Evolutionary conservation across 2,797 vertebrate species (phyloP).

Genomic region (Aldrovandia affinis): DNA sequence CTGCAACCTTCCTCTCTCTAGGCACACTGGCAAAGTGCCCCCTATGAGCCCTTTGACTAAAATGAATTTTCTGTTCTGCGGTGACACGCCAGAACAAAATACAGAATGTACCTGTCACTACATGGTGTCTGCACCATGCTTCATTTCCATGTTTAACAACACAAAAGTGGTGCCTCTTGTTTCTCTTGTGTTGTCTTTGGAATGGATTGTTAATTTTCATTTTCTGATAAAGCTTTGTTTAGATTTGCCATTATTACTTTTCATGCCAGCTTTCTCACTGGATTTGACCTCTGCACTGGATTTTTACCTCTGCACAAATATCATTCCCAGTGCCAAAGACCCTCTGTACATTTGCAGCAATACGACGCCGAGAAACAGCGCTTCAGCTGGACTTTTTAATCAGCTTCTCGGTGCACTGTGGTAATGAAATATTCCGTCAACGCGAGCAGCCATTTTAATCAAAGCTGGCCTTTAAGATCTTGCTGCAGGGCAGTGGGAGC

Average conservation of each 20-base stretch:
- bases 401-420: neutral
- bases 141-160: constrained; percentile 14
- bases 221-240: neutral
- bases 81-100: neutral
- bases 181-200: neutral
- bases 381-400: constrained; percentile 11
- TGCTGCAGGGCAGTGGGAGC: neutral
- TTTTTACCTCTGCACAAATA: neutral
- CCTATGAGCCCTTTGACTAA: neutral
- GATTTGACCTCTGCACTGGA: neutral
- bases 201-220: neutral
- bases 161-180: neutral
- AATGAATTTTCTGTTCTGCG: neutral
- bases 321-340: neutral
- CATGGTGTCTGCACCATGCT: no score
- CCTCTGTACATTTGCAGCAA: neutral
- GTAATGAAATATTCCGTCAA: constrained; percentile 11
- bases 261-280: neutral
- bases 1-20: constrained; percentile 52
- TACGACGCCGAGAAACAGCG: neutral
- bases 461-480: constrained; percentile 5
- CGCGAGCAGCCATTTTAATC: neutral
- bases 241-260: neutral
- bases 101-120: neutral
- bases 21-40: neutral